Percentiles rank a stretch among this genome's conserved stretches.
Evolutionary conservation across 2,113 vertebrate species (phyloP).

Genomic region (Syngnathus scovelli): DNA sequence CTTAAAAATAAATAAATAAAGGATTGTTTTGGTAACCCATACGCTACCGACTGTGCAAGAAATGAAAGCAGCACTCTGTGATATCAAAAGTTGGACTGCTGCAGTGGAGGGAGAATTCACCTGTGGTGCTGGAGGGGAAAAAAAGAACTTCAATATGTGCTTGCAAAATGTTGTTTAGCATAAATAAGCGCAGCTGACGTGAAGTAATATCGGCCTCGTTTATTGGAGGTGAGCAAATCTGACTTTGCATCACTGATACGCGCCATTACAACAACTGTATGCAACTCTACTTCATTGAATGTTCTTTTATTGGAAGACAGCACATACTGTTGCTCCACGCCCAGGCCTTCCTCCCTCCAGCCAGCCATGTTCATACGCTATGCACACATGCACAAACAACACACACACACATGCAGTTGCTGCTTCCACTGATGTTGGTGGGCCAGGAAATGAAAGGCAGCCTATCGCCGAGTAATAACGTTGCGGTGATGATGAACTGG

Average conservation of each 20-base stretch:
- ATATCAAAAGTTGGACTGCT: conserved; percentile 2
- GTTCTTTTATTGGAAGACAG: conserved; percentile 37
- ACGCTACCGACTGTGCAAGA: conserved; percentile 8
- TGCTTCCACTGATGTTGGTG: conserved; percentile 31
- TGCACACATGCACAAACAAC: background rate
- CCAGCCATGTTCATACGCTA: background rate
- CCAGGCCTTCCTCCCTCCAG: conserved; percentile 2
- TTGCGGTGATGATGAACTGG: conserved; percentile 43
- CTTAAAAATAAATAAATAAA: conserved; percentile 13
- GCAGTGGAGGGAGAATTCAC: conserved; percentile 5
- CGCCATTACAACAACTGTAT: conserved; percentile 17
- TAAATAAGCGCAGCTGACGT: conserved; percentile 1
- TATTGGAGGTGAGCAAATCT: conserved; percentile 14
- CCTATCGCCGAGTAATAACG: conserved; percentile 58
- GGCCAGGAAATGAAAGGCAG: conserved; percentile 63
- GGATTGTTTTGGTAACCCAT: conserved; percentile 35
- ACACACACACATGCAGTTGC: conserved; percentile 1
- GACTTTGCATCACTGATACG: conserved; percentile 2
- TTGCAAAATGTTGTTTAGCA: background rate
- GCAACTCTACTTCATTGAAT: conserved; percentile 14
- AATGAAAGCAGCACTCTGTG: background rate
- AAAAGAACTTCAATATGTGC: background rate
- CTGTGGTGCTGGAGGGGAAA: background rate
- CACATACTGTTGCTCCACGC: conserved; percentile 24
- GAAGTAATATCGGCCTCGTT: conserved; percentile 4